Base-by-base conservation (phyloP, 2,888 invertebrate species). In the Thelaira solivaga region DNA sequence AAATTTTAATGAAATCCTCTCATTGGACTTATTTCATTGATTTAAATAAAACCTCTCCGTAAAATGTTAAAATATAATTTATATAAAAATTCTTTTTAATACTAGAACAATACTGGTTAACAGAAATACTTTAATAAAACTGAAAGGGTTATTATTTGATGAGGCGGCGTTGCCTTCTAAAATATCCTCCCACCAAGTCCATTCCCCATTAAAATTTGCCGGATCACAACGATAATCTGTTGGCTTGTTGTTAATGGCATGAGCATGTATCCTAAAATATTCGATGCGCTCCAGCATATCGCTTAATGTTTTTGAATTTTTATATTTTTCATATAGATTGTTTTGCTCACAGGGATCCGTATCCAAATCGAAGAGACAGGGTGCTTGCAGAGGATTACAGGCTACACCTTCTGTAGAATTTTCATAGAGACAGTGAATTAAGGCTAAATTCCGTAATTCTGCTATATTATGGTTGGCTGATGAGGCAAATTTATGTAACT, bases 151-250 rank as follows among this genome's bases (percentile, higher is more conserved):
- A 7, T 36, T 16, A 2, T 0, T 3, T 6, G 29, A 1, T 3
- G 55, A 22, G 10, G 22, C 73, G n/a, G 45, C n/a, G 31, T 74
- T 73, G 1, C 77, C 65, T 10, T 80, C 71, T 5, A 72, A 24
- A 24, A 82, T 76, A 67, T 92, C 92, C 82, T 88, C 85, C 93
- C 93, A 93, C 84, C 90, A 90, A 2, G 90, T 90, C 93, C 93
- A 93, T 1, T 91, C 91, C 47, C 89, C 87, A 69, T 91, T 90
- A 88, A 91, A 91, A 7, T 88, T 83, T 0, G 81, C 83, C 0
- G 93, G 93, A 87, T 93, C 88, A 4, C 91, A 91, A 1, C 86
- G 87, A 0, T 90, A 88, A 85, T 93, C 92, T 1, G 85, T 82
- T 0, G 90, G 83, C 81, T 91, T 91, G 43, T 89, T 89, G 11